phyloP scores from a whole-genome alignment of 2,888 invertebrate species.

The Heteromurus nitidus region DNA sequence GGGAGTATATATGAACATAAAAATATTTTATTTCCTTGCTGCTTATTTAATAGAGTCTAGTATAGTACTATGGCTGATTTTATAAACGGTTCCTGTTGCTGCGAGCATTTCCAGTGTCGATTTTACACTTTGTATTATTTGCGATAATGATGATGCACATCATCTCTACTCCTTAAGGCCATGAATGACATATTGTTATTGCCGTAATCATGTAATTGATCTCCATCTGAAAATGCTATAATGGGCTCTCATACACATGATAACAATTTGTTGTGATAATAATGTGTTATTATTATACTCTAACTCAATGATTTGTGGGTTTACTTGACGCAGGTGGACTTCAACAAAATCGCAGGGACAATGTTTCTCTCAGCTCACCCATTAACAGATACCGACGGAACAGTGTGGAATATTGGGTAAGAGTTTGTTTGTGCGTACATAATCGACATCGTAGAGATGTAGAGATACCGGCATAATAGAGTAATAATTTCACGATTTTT shows the following conservation, averaged over 20 bases:
- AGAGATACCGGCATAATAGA: too few relatives aligned
- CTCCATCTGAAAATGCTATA: slow-evolving; percentile 41
- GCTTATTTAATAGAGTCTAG: too few relatives aligned
- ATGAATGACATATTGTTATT: slow-evolving; percentile 49
- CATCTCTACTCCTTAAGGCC: background rate
- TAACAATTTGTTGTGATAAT: background rate
- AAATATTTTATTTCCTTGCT: background rate
- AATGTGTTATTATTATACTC: background rate
- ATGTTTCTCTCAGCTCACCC: slow-evolving; percentile 71
- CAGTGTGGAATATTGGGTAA: slow-evolving; percentile 71
- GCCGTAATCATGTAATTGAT: slow-evolving; percentile 46
- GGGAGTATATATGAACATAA: too few relatives aligned
- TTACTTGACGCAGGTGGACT: slow-evolving; percentile 40
- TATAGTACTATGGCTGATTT: too few relatives aligned
- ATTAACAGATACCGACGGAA: slow-evolving; percentile 69
- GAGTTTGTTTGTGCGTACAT: too few relatives aligned
- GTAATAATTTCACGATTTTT: too few relatives aligned
- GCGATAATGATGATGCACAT: too few relatives aligned
- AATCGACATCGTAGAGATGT: too few relatives aligned
- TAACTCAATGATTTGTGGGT: background rate
- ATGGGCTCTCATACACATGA: background rate
- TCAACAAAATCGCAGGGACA: slow-evolving; percentile 58
- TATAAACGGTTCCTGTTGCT: too few relatives aligned
- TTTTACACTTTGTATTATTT: too few relatives aligned
- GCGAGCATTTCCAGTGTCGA: too few relatives aligned